Evolutionary conservation across 1,140 invertebrate species (phyloP).

Genomic region (Argopecten irradians): DNA sequence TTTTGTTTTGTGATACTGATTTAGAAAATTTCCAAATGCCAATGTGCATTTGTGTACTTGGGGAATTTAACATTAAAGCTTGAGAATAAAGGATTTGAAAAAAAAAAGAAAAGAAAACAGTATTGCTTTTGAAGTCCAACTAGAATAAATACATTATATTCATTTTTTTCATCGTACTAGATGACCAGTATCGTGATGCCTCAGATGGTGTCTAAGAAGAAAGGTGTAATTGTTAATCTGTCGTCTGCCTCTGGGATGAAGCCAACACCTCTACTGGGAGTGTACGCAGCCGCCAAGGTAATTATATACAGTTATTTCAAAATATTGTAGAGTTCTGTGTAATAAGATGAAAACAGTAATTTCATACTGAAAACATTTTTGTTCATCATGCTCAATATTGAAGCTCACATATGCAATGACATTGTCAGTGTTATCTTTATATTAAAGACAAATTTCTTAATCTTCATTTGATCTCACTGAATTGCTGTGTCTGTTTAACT

Average conservation of each 20-base stretch:
- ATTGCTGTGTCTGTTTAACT: background rate
- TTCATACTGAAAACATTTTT: background rate
- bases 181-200: constrained; percentile 93
- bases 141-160: no score
- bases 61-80: no score
- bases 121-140: no score
- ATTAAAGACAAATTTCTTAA: background rate
- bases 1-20: no score
- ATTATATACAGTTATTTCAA: constrained; percentile 32
- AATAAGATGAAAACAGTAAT: constrained; percentile 26
- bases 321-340: constrained; percentile 13
- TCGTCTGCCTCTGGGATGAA: constrained; percentile 89
- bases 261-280: constrained; percentile 88
- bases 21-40: no score
- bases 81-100: no score
- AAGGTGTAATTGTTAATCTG: constrained; percentile 94
- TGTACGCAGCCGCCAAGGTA: constrained; percentile 94
- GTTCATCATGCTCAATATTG: background rate
- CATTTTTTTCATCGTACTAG: constrained; percentile 57
- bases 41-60: no score
- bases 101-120: no score
- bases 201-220: constrained; percentile 88
- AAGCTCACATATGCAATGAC: background rate
- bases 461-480: background rate
- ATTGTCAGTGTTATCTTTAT: background rate